These are phyloP conservation scores for Holothuria leucospilota DNA, from an alignment of 53 echinoderm and acorn worm genomes.

Conservation along the genomic window DNA sequence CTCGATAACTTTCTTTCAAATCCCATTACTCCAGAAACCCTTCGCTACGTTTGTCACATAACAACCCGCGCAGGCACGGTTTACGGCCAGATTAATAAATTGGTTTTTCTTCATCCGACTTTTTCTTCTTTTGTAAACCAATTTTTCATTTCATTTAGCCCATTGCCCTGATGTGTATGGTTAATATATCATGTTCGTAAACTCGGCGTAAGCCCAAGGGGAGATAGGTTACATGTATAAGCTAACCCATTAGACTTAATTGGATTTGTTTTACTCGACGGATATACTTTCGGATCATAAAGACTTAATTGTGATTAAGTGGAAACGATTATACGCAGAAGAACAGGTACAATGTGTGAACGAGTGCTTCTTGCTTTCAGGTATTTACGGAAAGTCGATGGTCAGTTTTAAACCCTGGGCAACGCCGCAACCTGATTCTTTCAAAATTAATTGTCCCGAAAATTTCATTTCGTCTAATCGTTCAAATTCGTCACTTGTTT, in stretches of 20 bases:
- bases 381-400: conserved; percentile 6
- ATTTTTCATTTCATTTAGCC: conserved; percentile 54
- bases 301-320: conserved; percentile 45
- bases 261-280: conserved; percentile 15
- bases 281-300: background rate
- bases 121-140: conserved; percentile 45
- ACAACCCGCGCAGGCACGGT: conserved; percentile 31
- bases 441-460: conserved; percentile 47
- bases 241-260: conserved; percentile 40
- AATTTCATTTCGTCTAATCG: conserved; percentile 32
- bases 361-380: background rate
- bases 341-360: background rate
- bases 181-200: conserved; percentile 47
- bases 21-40: conserved; percentile 32
- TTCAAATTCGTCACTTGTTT: conserved; percentile 36
- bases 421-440: background rate
- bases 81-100: conserved; percentile 54
- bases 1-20: conserved; percentile 8
- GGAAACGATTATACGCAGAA: conserved; percentile 9
- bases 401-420: conserved; percentile 10
- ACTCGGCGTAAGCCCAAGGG: conserved; percentile 21
- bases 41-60: conserved; percentile 12
- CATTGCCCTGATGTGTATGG: conserved; percentile 19
- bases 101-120: conserved; percentile 40
- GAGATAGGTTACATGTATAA: conserved; percentile 45